Evolutionary conservation across 64 coral and sea anemone genomes (phyloP).

Genomic region (Platygyra sinensis): DNA sequence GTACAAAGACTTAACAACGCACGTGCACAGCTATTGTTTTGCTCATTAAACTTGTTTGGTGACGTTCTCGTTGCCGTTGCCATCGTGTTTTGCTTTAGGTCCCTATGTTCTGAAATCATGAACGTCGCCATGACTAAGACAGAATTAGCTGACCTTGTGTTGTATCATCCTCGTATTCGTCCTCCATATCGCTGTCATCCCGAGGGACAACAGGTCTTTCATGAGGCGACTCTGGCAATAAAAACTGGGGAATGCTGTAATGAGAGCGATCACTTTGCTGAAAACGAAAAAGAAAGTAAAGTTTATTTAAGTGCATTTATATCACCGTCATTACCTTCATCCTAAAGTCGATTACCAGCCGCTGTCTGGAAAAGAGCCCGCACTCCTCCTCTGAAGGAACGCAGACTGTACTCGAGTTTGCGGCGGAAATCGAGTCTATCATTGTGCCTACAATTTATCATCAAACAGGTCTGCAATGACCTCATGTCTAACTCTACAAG

Average conservation of each 20-base stretch:
- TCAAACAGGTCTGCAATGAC: too few species aligned
- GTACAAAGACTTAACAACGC: too few species aligned
- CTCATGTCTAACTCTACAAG: too few species aligned
- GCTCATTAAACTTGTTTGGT: too few species aligned
- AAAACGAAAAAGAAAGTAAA: not conserved
- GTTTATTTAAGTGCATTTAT: not conserved
- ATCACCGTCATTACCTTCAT: not conserved
- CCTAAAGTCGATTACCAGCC: not conserved
- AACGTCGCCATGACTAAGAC: too few species aligned
- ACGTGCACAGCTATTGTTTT: too few species aligned
- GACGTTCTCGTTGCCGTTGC: too few species aligned
- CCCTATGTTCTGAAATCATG: too few species aligned
- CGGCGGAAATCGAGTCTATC: too few species aligned
- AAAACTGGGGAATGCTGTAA: conserved; percentile 51
- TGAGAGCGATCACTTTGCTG: not conserved
- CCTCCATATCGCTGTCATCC: conserved; percentile 12
- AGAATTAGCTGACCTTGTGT: conserved; percentile 48
- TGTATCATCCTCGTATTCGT: conserved; percentile 60
- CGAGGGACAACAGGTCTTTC: not conserved
- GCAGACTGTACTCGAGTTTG: too few species aligned
- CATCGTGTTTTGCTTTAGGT: too few species aligned
- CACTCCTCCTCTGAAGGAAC: not conserved
- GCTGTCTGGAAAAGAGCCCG: not conserved
- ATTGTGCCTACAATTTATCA: too few species aligned
- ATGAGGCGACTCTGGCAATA: conserved; percentile 25